Base-by-base conservation (phyloP, 2,888 invertebrate species). In the Acronicta leporina region DNA sequence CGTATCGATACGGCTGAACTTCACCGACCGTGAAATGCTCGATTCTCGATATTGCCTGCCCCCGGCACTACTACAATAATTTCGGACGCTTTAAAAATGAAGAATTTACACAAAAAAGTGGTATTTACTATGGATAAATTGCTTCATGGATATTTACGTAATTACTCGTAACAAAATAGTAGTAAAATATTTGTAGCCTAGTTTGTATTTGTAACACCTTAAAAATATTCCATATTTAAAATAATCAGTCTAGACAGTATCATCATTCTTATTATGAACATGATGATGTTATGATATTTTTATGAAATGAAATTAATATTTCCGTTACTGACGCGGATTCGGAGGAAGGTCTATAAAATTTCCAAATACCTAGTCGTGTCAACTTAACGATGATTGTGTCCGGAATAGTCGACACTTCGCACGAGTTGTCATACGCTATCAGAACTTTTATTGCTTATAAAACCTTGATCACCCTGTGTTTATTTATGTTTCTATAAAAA, bases 1-100 rank as follows among this genome's bases (percentile, higher is more conserved):
- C 91, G 91, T 91, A 90, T 90, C 91, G 92, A 91, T 92, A 91
- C 88, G 88, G 87, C 85, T 84, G 84, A 87, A 87, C 90, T 92
- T 92, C n/a, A 92, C 91, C 88, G 91, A 92, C 85, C 94, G 93
- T 94, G 94, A 91, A 94, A 93, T 90, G 88, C 85, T 86, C 85
- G 88, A 89, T 81, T 90, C 87, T 85, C 83, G 85, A 91, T 91
- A 90, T 88, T 87, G 86, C 83, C 81, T 75, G 88, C 87, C 87
- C 83, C 82, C 82, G 88, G 88, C 85, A 76, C 77, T 83, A 82
- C 78, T 81, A 78, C 79, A 75, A 75, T 83, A 79, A 86, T 88
- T 90, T 88, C 72, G 84, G 84, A 81, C 79, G 82, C 83, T 87
- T 82, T 83, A 79, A 78, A 80, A 77, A 78, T 75, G 67, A 74